Conservation (phyloP, 2,113 vertebrate species). For the Hydropotes inermis region DNA sequence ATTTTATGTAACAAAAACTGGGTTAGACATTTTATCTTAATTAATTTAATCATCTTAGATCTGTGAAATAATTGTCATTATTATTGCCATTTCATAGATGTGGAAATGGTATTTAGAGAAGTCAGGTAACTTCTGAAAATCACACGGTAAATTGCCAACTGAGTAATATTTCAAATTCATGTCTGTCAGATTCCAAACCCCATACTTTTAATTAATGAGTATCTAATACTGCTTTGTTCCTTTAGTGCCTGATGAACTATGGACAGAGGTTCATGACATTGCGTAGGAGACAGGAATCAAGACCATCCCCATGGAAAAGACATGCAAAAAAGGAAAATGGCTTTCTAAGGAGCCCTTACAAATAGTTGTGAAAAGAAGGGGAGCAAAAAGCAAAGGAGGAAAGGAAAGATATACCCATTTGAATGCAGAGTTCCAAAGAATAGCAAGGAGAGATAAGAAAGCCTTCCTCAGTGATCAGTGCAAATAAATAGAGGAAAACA, state of each 20-base stretch:
- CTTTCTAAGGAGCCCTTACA: neutral
- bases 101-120: neutral
- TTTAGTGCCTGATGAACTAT: neutral
- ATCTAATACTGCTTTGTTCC: neutral
- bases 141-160: neutral
- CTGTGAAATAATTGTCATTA: neutral
- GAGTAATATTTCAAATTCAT: neutral
- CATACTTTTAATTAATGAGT: neutral
- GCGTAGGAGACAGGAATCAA: neutral
- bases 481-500: neutral
- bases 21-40: neutral
- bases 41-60: neutral
- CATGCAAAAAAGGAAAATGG: neutral
- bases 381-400: neutral
- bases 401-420: neutral
- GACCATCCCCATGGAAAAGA: neutral
- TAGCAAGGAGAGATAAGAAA: neutral
- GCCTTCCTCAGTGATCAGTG: neutral
- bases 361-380: accelerated
- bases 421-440: neutral
- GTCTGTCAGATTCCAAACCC: neutral
- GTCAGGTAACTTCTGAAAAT: neutral
- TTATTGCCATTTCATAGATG: neutral
- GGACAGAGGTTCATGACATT: neutral
- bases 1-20: conserved; percentile 2